Base-by-base conservation (phyloP, 2,113 vertebrate species). In the Macrotus californicus region DNA sequence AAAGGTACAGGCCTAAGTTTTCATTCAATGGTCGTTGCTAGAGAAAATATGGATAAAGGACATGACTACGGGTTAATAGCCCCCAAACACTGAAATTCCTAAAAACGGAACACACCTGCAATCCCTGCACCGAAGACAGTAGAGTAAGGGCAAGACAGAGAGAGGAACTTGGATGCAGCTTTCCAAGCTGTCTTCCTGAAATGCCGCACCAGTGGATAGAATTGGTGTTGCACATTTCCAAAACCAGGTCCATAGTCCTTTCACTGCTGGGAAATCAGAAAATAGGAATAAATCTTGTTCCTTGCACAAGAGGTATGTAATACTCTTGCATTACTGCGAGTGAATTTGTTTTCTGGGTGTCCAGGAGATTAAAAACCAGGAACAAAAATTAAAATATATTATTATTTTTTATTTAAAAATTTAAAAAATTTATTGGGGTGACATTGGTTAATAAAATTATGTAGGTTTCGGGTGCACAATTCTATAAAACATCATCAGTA, bases 141-240 rank as follows among this genome's bases (percentile, higher is more conserved):
- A 99, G 98, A 0, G 98, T 99, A 50, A 99, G 99, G 16, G 99
- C 99, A 90, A 99, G 99, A 67, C 98, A 99, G 87, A 99, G 99
- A 2, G 99, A 99, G 41, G 99, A 99, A 43, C 98, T 99, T 3
- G 99, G 99, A 59, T 99, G 98, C 10, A 99, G 98, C 91, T 99
- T 99, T 61, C 99, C 99, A 82, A 99, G 98, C 96, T 99, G 99
- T 93, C 99, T 98, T 96, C 99, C 99, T 4, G 99, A 99, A 80
- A 99, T 98, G 10, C 99, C 99, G 73, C 99, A 99, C 99, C 99
- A 99, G 97, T 99, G 99, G 97, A 99, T 98, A 29, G 99, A 99
- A 92, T 98, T 98, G 50, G 99, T 99, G 97, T 99, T 99, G 95
- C 99, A 99, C 99, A 99, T 99, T 98, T 99, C 99, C 97, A 99